Base-by-base conservation (phyloP, 2,797 vertebrate genomes). In the Lepus oiostolus region DNA sequence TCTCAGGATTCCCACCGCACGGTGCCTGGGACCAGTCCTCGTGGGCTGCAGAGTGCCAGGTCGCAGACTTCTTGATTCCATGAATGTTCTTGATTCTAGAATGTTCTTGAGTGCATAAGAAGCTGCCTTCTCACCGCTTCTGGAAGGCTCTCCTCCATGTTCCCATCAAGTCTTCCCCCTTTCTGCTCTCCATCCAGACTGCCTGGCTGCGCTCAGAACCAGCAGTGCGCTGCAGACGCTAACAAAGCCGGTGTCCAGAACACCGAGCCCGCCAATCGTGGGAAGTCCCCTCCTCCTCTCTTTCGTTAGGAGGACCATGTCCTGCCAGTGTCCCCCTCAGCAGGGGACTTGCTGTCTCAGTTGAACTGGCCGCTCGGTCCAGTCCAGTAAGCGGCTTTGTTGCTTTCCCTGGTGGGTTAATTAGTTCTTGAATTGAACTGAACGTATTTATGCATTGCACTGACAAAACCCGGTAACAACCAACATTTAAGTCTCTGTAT, bases 381-480 rank as follows among this genome's bases (percentile, higher is more conserved):
- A 62, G 74, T 93, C 95, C 54, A 60, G 85, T 90, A 90, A 77
- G 32, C 82, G 14, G 12, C 79, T 82, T 88, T 79, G 54, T n/a
- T 79, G 9, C 54, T 94, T 91, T 58, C 85, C 63, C 54, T 63
- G 28, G 72, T 58, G 70, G 93, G 85, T 72, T 88, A 63, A 88
- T 95, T 58, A 76, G 63, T 52, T 58, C 28, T 85, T 88, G 83
- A 75, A 93, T 68, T 52, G 50, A 90, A 86, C 24, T 58, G 26
- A 90, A 72, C 9, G 82, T 77, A 90, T 67, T 52, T 60, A 35
- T 79, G 72, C 32, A 83, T 13, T 81, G 1, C 65, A 28, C 75
- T 17, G 54, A 58, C 74, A 96, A 96, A 93, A 58, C 21, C 70
- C 26, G 70, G 26, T 85, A 77, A 90, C 83, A 82, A 89, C 70